Percentiles rank a stretch among this genome's conserved stretches.
These are phyloP conservation scores for Eurosta solidaginis DNA, from an alignment of 1,140 invertebrate genomes.

Conservation along the genomic window DNA sequence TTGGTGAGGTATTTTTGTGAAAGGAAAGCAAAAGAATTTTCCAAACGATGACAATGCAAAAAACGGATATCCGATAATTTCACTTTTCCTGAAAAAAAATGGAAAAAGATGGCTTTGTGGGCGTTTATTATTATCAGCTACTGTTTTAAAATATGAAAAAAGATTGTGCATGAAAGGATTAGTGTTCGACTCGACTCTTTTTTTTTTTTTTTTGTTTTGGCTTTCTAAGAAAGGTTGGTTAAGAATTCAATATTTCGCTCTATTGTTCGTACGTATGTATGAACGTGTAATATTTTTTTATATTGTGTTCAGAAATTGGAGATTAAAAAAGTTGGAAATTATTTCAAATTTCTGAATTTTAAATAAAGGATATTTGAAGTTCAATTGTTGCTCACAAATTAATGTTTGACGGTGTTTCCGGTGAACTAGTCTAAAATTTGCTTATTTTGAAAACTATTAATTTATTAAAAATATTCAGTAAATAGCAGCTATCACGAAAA, in stretches of 20 bases:
- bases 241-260: neutral
- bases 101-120: too few relatives aligned
- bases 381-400: too few relatives aligned
- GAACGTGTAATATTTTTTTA: neutral
- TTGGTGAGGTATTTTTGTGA: too few relatives aligned
- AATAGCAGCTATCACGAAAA: too few relatives aligned
- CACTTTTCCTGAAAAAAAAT: slow-evolving; percentile 19
- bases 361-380: too few relatives aligned
- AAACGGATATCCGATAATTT: slow-evolving; percentile 28
- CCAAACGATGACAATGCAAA: slow-evolving; percentile 11
- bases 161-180: neutral
- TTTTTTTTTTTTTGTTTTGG: neutral
- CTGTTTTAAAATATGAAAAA: neutral
- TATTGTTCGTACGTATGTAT: neutral
- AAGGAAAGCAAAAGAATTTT: slow-evolving; percentile 21
- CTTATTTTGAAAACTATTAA: too few relatives aligned
- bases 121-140: neutral
- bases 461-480: too few relatives aligned
- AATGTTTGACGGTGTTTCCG: too few relatives aligned
- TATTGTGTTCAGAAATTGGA: neutral
- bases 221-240: neutral
- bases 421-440: too few relatives aligned
- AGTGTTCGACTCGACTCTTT: neutral
- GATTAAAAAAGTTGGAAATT: neutral
- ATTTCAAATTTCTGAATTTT: too few relatives aligned